These are phyloP conservation scores for Vollenhovia emeryi DNA, from an alignment of 1,140 invertebrate species.

Conservation along the genomic window DNA sequence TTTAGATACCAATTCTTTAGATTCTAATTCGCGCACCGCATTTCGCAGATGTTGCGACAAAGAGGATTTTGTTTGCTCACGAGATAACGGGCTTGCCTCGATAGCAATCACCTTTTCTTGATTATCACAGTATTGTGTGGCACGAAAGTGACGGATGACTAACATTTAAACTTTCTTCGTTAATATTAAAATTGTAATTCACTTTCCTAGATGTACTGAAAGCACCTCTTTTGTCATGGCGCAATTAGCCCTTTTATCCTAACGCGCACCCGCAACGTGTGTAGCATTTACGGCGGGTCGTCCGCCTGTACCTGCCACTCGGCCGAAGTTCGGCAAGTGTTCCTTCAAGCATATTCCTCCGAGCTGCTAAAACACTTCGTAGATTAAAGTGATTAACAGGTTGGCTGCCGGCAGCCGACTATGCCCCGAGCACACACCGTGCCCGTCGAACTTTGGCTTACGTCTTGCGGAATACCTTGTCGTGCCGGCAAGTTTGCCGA, in stretches of 20 bases:
- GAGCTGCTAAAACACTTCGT: conserved; percentile 66
- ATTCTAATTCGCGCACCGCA: no score
- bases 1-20: no score
- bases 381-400: conserved; percentile 72
- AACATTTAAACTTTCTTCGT: neutral
- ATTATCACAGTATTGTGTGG: neutral
- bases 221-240: neutral
- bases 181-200: neutral
- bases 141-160: neutral
- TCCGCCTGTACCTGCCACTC: conserved; percentile 12
- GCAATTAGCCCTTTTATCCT: neutral
- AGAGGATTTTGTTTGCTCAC: neutral
- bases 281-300: neutral
- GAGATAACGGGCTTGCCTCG: neutral
- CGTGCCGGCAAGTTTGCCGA: neutral
- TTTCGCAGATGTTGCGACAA: neutral
- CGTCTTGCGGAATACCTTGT: conserved; percentile 43
- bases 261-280: neutral
- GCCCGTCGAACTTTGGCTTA: conserved; percentile 60
- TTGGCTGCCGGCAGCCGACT: conserved; percentile 33
- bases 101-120: neutral
- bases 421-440: conserved; percentile 20
- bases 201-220: neutral
- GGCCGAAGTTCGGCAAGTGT: conserved; percentile 41
- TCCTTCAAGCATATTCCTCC: conserved; percentile 42